Base-by-base conservation (phyloP, 2,888 invertebrate species). In the Pseudococcus jackbeardsleyi region DNA sequence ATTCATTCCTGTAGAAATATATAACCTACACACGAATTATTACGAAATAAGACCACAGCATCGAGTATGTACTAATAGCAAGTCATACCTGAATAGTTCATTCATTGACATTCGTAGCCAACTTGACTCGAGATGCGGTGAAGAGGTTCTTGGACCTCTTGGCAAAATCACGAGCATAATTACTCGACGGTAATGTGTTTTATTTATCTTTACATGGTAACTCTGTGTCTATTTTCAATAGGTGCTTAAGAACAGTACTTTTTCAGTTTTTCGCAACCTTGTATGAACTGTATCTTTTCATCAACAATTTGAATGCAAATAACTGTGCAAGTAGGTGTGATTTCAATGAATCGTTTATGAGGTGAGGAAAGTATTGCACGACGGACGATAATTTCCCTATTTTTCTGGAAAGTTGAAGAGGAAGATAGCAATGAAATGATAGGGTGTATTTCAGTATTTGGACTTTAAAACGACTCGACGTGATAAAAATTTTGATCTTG, bases 101-200 rank as follows among this genome's bases (percentile, higher is more conserved):
- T 79, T 79, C 79, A 79, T 79, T 42, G 79, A 42, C 79, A 79
- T 42, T 17, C 42, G 17, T 42, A 72, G 39, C 15, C 12, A 72
- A 72, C 33, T 26, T 72, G 33, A 72, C 33, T 26, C 33, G 33
- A 79, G 19, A 46, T 72, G n/a, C 42, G 42, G 17, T 79, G n/a
- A 79, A 79, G 42, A 79, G 79, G 42, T 79, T 15, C 59, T 79
- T 79, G 19, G 42, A 79, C 42, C 39, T 79, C 17, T 79, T 42
- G 79, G 26, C 42, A 42, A 79, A 79, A 79, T 79, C 79, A 79
- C 79, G 79, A 79, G 8, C 42, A 42, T 79, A 79, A 79, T 72
- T 72, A 72, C 68, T 72, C 22, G n/a, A 19, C 17, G 15, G 22
- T 59, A 59, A 59, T 59, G 59, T 64, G 64, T 64, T 64, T 64